A percentile compares a stretch with the other conserved stretches of the same genome.
Conservation (phyloP, 2,797 vertebrate genomes). For the Melanotaenia maccullochi region DNA sequence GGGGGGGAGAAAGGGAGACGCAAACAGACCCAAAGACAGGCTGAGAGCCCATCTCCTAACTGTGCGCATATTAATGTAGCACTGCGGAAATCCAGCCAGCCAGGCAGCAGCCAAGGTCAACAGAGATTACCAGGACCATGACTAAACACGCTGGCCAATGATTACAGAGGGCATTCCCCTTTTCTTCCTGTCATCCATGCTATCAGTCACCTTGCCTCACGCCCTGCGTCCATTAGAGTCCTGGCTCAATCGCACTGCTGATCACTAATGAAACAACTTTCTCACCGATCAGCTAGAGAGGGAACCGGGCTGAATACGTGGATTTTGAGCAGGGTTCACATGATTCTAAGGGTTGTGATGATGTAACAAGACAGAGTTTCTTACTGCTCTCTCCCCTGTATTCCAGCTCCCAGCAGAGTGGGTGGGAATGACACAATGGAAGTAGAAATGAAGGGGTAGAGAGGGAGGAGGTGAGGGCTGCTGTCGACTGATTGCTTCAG, state of each 20-base stretch:
- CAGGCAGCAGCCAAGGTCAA: slow-evolving; percentile 75
- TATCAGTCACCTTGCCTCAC: slow-evolving; percentile 7
- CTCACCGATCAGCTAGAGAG: slow-evolving; percentile 40
- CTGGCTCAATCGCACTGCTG: slow-evolving; percentile 23
- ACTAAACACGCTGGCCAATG: slow-evolving; percentile 61
- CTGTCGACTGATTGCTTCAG: slow-evolving; percentile 16
- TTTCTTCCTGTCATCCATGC: slow-evolving; percentile 19
- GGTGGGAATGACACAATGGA: slow-evolving; percentile 36
- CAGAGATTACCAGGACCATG: slow-evolving; percentile 76
- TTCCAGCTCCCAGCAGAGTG: slow-evolving; percentile 36
- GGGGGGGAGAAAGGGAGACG: slow-evolving; percentile 17
- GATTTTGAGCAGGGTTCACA: slow-evolving; percentile 57
- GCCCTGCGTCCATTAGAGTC: not conserved
- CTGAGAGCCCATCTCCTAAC: slow-evolving; percentile 58
- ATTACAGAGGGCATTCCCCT: slow-evolving; percentile 47
- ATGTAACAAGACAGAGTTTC: slow-evolving; percentile 66
- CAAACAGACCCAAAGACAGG: slow-evolving; percentile 50
- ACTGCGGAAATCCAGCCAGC: slow-evolving; percentile 64
- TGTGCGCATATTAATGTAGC: slow-evolving; percentile 65
- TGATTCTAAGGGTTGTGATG: slow-evolving; percentile 54
- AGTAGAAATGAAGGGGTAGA: not conserved
- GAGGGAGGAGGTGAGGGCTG: not conserved
- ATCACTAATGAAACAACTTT: slow-evolving; percentile 55
- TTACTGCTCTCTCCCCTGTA: slow-evolving; percentile 32
- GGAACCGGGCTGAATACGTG: slow-evolving; percentile 59